Conservation (phyloP, 2,113 vertebrate species). For the Neogale vison region DNA sequence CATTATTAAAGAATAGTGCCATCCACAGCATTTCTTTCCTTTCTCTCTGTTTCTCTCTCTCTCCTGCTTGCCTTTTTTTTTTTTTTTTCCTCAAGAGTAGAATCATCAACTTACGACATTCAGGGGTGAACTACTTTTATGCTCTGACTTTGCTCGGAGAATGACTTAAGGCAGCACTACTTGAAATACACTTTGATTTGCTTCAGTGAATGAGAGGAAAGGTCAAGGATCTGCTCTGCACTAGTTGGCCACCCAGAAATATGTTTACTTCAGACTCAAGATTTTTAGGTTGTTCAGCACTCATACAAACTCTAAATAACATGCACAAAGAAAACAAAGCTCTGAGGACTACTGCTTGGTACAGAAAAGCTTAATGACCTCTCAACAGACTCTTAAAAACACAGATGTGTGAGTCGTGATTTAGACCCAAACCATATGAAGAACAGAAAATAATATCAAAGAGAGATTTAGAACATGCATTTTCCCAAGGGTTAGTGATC, state of each 20-base stretch:
- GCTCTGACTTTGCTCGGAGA: background rate
- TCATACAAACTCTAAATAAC: constrained; percentile 60
- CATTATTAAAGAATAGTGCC: background rate
- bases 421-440: constrained; percentile 69
- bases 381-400: constrained; percentile 80
- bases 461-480: constrained; percentile 60
- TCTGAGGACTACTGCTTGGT: constrained; percentile 21
- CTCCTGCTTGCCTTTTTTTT: background rate
- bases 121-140: background rate
- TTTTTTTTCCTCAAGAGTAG: background rate
- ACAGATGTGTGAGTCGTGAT: constrained; percentile 62
- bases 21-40: background rate
- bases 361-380: constrained; percentile 74
- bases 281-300: constrained; percentile 52
- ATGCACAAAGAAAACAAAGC: constrained; percentile 59
- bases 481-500: constrained; percentile 65
- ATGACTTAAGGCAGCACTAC: background rate
- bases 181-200: constrained; percentile 36
- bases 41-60: background rate
- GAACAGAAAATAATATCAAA: constrained; percentile 67
- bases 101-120: background rate
- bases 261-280: background rate
- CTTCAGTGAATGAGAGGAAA: constrained; percentile 24
- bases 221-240: background rate
- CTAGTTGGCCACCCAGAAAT: background rate